Percentiles rank a stretch among this genome's conserved stretches.
Evolutionary conservation across 2,113 vertebrate species (phyloP).

Genomic region (Lophura nycthemera): DNA sequence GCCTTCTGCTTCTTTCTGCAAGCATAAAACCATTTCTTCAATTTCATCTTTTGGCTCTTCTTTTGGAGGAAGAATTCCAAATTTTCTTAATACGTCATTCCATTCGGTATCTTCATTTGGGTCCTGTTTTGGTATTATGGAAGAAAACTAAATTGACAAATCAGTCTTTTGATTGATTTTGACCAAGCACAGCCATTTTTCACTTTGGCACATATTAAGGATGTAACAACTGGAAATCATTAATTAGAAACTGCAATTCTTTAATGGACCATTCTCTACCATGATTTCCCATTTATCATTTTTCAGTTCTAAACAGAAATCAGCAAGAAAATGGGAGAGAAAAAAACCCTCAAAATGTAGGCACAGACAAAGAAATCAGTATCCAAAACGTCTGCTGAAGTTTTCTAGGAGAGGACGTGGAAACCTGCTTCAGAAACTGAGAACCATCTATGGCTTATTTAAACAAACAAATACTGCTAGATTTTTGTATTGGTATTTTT

Average conservation of each 20-base stretch:
- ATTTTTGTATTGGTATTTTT: neutral
- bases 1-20: slow-evolving; percentile 74
- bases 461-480: neutral
- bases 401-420: neutral
- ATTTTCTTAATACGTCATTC: slow-evolving; percentile 76
- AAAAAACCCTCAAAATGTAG: neutral
- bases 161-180: neutral
- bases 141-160: neutral
- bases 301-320: neutral
- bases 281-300: neutral
- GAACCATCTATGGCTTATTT: neutral
- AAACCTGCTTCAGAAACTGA: neutral
- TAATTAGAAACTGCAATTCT: neutral
- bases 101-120: slow-evolving; percentile 79
- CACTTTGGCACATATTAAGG: neutral
- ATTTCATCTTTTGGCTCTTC: slow-evolving; percentile 72
- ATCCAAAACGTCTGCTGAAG: neutral
- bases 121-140: slow-evolving; percentile 54
- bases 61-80: slow-evolving; percentile 79
- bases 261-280: neutral
- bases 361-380: neutral
- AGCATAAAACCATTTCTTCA: slow-evolving; percentile 73
- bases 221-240: neutral
- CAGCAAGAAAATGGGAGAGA: neutral
- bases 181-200: neutral